Conservation (phyloP, 2,113 vertebrate species). For the Pangasianodon hypophthalmus region DNA sequence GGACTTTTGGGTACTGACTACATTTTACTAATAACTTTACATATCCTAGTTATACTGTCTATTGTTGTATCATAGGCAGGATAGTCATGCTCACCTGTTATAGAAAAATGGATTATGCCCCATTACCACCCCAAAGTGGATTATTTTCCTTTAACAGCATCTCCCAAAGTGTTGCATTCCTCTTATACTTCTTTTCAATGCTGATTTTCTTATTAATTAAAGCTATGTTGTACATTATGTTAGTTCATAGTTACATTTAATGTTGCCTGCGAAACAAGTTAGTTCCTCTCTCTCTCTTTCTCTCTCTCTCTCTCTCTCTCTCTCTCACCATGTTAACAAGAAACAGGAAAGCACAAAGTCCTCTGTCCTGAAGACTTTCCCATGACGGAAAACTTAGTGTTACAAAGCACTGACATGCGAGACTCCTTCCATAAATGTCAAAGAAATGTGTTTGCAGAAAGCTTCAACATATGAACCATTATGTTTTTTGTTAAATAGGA, state of each 20-base stretch:
- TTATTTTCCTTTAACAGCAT: not conserved
- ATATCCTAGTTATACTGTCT: not conserved
- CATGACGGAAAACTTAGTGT: not conserved
- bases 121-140: not conserved
- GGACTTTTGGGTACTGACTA: conserved; percentile 81
- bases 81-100: not conserved
- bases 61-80: not conserved
- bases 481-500: not conserved
- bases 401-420: not conserved
- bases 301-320: not conserved
- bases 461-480: not conserved
- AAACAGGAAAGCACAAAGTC: not conserved
- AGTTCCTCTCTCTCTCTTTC: not conserved
- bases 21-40: not conserved
- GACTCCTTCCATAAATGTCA: not conserved
- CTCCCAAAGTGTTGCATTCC: not conserved
- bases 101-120: not conserved
- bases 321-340: not conserved
- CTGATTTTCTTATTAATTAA: not conserved
- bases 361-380: not conserved
- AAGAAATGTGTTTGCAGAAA: not conserved
- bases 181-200: not conserved
- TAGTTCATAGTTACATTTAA: not conserved
- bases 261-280: not conserved
- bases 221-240: not conserved